Percentiles rank a stretch among this genome's conserved stretches.
These are phyloP conservation scores for Drosophila ustulata DNA, from an alignment of 2,888 invertebrate species.

Conservation along the genomic window DNA sequence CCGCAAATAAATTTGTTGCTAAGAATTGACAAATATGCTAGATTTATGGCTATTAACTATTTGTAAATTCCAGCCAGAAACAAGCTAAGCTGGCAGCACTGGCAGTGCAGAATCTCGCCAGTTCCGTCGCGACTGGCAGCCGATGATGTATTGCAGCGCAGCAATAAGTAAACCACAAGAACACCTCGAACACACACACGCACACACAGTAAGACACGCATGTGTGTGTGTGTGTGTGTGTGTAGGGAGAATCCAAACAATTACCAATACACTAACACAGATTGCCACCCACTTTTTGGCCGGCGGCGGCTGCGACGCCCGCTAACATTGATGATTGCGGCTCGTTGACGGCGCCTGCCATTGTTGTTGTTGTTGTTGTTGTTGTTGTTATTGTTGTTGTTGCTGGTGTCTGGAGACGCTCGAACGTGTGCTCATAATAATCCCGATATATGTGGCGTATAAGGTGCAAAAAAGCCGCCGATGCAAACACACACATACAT, in stretches of 20 bases:
- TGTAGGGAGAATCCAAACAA: conserved; percentile 53
- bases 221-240: neutral
- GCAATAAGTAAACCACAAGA: conserved; percentile 77
- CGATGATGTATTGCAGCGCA: conserved; percentile 75
- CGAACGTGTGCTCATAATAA: conserved; percentile 80
- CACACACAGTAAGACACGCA: conserved; percentile 16
- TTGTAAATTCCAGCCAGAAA: too few species aligned
- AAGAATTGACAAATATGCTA: too few species aligned
- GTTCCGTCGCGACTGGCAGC: conserved; percentile 49
- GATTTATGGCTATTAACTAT: too few species aligned
- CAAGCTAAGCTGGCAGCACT: too few species aligned
- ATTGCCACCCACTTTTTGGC: conserved; percentile 33
- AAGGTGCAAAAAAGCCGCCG: conserved; percentile 32
- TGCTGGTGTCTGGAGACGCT: conserved; percentile 70
- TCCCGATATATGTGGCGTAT: conserved; percentile 49
- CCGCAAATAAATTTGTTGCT: too few species aligned
- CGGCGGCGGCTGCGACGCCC: neutral
- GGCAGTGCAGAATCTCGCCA: neutral
- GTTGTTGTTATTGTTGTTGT: conserved; percentile 11
- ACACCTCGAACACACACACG: conserved; percentile 39
- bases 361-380: conserved; percentile 2
- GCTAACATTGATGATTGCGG: conserved; percentile 78
- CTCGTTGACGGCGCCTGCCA: conserved; percentile 39
- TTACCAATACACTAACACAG: conserved; percentile 68
- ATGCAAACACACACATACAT: conserved; percentile 30